phyloP scores from a whole-genome alignment of 2,113 vertebrate genomes.

The Amia ocellicauda region DNA sequence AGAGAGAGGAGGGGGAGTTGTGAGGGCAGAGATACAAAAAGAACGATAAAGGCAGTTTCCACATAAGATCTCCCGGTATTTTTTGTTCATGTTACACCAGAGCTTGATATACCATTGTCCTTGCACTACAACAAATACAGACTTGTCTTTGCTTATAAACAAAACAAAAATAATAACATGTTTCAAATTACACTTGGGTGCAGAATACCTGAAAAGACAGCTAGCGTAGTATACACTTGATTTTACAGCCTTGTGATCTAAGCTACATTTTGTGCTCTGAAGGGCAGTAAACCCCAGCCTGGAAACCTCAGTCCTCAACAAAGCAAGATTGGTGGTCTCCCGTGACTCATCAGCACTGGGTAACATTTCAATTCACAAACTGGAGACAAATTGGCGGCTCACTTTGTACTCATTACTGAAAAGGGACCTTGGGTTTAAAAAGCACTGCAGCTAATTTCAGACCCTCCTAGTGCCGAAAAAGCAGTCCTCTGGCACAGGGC shows the following conservation, averaged over 20 bases:
- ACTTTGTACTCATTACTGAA: conserved; percentile 2
- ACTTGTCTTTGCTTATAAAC: conserved; percentile 23
- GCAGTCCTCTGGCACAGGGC: neutral
- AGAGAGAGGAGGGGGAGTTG: too few species aligned
- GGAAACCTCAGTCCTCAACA: neutral
- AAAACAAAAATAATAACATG: too few species aligned
- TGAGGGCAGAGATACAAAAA: too few species aligned
- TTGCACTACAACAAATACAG: conserved; percentile 20
- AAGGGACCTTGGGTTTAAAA: conserved; percentile 6
- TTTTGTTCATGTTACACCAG: neutral
- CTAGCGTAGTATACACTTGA: too few species aligned
- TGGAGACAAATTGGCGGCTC: conserved; percentile 14
- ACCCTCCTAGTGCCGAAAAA: neutral
- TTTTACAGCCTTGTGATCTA: neutral
- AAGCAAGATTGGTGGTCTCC: neutral
- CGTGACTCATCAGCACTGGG: neutral
- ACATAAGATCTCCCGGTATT: conserved; percentile 29
- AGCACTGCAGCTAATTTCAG: conserved; percentile 7
- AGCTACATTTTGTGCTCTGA: neutral
- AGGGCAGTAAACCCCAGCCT: too few species aligned
- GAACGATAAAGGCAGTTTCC: too few species aligned
- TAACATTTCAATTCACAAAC: neutral
- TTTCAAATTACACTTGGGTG: conserved; percentile 33
- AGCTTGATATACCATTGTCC: neutral
- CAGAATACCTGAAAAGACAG: conserved; percentile 25